Conservation (phyloP, 2,113 vertebrate species). For the Cinclus mexicanus region DNA sequence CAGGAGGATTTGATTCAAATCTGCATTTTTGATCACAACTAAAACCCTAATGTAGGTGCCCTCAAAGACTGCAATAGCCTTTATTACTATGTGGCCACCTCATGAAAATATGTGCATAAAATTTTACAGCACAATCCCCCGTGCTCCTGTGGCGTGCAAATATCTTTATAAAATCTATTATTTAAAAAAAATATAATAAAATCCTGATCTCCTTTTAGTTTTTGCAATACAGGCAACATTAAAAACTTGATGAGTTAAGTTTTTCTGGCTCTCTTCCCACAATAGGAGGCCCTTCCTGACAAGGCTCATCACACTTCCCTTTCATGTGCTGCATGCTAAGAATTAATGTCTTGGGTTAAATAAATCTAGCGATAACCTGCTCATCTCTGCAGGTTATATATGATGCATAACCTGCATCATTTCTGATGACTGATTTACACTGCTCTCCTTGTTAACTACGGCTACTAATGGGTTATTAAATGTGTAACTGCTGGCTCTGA, state of each 20-base stretch:
- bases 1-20: not conserved
- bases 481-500: slow-evolving; percentile 28
- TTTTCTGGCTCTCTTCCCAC: slow-evolving; percentile 47
- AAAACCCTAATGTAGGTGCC: not conserved
- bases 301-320: slow-evolving; percentile 47
- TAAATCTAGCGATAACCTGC: slow-evolving; percentile 60
- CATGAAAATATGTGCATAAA: not conserved
- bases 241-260: slow-evolving; percentile 51
- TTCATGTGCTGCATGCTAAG: slow-evolving; percentile 59
- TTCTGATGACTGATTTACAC: slow-evolving; percentile 1
- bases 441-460: not conserved
- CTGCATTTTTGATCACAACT: not conserved
- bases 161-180: not conserved
- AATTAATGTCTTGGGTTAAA: slow-evolving; percentile 71
- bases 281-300: slow-evolving; percentile 51
- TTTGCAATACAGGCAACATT: slow-evolving; percentile 16
- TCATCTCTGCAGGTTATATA: slow-evolving; percentile 42
- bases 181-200: not conserved
- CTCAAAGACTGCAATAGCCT: not conserved
- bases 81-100: not conserved
- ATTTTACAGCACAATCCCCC: not conserved
- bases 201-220: slow-evolving; percentile 9
- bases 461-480: slow-evolving; percentile 58
- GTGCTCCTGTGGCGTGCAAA: not conserved
- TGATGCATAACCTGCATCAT: not conserved